Base-by-base conservation (phyloP, 2,888 invertebrate species). In the Drosophila recens region DNA sequence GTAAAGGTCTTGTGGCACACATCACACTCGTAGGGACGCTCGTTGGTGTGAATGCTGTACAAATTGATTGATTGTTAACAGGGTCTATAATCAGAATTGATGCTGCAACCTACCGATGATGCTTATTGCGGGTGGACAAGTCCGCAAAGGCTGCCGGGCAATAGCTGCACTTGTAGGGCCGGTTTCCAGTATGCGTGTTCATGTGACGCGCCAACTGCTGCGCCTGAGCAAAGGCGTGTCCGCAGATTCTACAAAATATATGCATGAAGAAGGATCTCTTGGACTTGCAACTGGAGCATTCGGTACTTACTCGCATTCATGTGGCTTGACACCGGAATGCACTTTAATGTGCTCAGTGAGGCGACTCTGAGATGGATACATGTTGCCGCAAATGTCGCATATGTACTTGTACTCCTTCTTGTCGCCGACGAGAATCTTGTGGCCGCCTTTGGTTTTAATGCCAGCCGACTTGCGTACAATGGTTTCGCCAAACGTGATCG, bases 161-260 rank as follows among this genome's bases (percentile, higher is more conserved):
- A 70, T 89, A 92, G 34, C 83, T 90, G 71, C 93, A 93, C 45
- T 91, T 90, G 63, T 92, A 93, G 8, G 93, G 93, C 8, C 93
- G 90, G 72, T 92, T 90, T 15, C 93, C 93, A 2, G 92, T 93
- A 61, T 93, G 93, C 0, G 92, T 92, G 65, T 93, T 91, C 93
- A 93, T 93, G 59, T 93, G 93, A 3, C 93, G 86, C 3, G 92
- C 91, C 51, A 93, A 67, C 58, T 93, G 93, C 45, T 93, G 93
- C 0, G 92, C 90, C 65, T 92, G 91, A 0, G 92, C 92, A 72
- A 93, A 93, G 17, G 88, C 89, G 73, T 91, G 90, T 0, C 91
- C 90, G 40, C 93, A 93, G 36, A 93, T 92, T 67, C 93, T 92
- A 34, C 6, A 15, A 49, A 30, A 20, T 2, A 23, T 3, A 23